These are phyloP conservation scores for Gallinago media DNA, from an alignment of 2,113 vertebrate species.

Conservation along the genomic window DNA sequence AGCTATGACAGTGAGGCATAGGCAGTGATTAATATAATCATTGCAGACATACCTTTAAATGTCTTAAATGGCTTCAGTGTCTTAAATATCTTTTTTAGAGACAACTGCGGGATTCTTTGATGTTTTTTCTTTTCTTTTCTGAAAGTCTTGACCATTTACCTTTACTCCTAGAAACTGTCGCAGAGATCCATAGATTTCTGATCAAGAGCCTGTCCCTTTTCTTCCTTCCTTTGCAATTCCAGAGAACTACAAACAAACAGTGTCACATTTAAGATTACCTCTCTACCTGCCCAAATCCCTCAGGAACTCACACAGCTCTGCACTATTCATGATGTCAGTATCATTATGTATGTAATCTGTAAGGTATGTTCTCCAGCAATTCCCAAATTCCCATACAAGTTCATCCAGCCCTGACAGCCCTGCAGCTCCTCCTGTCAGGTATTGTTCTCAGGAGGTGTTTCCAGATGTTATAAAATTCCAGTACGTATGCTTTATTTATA, in stretches of 20 bases:
- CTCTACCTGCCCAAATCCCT: not conserved
- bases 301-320: conserved; percentile 6
- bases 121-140: not conserved
- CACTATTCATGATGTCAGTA: not conserved
- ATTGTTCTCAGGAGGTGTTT: conserved; percentile 27
- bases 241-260: not conserved
- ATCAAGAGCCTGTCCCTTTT: not conserved
- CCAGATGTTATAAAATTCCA: conserved; percentile 61
- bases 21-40: not conserved
- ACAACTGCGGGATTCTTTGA: not conserved
- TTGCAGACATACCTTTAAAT: not conserved
- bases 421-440: conserved; percentile 14
- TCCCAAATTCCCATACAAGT: conserved; percentile 5
- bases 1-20: not conserved
- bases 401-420: conserved; percentile 1
- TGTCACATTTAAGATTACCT: not conserved
- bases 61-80: not conserved
- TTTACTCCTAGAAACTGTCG: not conserved
- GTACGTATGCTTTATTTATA: conserved; percentile 16
- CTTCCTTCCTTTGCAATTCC: not conserved
- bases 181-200: not conserved
- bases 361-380: conserved; percentile 35
- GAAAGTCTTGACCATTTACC: not conserved
- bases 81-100: not conserved
- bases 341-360: not conserved